Percentiles rank a stretch among this genome's conserved stretches.
Evolutionary conservation across 2,888 invertebrate species (phyloP).

Genomic region (Frankliniella fusca): DNA sequence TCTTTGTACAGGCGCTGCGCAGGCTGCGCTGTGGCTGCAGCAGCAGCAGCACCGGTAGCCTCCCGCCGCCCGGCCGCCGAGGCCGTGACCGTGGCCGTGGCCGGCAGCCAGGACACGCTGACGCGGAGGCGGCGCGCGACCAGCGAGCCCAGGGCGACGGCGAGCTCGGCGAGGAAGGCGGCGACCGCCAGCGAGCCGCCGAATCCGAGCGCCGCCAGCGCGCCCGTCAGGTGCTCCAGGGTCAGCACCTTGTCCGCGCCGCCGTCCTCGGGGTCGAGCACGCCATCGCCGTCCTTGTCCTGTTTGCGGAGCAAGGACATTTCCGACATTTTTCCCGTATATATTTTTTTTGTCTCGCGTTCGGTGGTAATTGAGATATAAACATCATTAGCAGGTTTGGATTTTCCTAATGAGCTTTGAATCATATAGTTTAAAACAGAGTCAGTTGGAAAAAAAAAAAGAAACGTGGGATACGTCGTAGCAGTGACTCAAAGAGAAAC

Average conservation of each 20-base stretch:
- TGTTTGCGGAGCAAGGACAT: not conserved
- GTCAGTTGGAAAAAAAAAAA: too few species aligned
- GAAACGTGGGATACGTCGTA: too few species aligned
- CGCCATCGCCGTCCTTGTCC: slow-evolving; percentile 10
- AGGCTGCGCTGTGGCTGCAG: too few species aligned
- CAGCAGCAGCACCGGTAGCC: not conserved
- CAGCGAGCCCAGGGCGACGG: not conserved
- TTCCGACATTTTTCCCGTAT: too few species aligned
- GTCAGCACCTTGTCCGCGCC: not conserved
- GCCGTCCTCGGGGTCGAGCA: not conserved
- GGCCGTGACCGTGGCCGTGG: not conserved
- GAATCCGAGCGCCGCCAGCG: not conserved
- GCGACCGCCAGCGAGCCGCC: not conserved
- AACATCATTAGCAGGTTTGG: too few species aligned
- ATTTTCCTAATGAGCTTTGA: too few species aligned
- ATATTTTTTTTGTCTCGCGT: too few species aligned
- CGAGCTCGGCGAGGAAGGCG: not conserved
- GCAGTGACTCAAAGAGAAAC: too few species aligned
- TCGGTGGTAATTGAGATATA: too few species aligned
- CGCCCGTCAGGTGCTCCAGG: slow-evolving; percentile 8
- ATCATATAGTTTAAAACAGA: too few species aligned
- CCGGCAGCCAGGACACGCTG: not conserved
- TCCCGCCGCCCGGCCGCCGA: not conserved
- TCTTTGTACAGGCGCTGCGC: too few species aligned
- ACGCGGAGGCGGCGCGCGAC: not conserved